Evolutionary conservation across 2,797 vertebrate genomes (phyloP).

Genomic region (Galagoides demidoff): DNA sequence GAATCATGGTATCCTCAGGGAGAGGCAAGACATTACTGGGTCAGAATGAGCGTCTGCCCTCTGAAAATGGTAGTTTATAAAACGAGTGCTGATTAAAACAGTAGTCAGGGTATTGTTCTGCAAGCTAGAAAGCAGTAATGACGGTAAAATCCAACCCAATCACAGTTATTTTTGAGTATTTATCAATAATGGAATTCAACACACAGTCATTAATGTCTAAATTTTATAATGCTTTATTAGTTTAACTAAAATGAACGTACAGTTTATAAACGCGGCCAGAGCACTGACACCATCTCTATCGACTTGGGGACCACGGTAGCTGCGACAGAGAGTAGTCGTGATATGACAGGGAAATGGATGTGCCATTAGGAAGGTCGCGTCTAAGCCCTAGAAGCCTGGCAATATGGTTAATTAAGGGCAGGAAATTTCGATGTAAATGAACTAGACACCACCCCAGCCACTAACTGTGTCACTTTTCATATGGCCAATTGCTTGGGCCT

Average conservation of each 20-base stretch:
- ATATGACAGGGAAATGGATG: not conserved
- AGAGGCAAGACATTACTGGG: not conserved
- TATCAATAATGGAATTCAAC: not conserved
- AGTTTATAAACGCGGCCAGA: not conserved
- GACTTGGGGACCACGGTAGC: not conserved
- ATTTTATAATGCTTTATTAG: not conserved
- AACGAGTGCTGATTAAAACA: slow-evolving; percentile 16
- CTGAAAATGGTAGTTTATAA: slow-evolving; percentile 37
- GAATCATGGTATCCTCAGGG: not conserved
- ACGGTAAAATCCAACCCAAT: not conserved
- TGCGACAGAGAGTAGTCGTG: not conserved
- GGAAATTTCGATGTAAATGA: not conserved
- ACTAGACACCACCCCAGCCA: not conserved
- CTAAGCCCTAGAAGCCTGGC: not conserved
- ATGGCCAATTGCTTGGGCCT: not conserved
- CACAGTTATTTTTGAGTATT: not conserved
- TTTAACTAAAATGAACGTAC: slow-evolving; percentile 4
- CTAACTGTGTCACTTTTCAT: not conserved
- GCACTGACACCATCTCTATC: not conserved
- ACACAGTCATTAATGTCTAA: not conserved
- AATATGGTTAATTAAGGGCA: not conserved
- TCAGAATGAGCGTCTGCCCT: not conserved
- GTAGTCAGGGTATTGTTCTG: not conserved
- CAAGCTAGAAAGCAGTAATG: not conserved
- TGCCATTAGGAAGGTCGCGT: not conserved